Base-by-base conservation (phyloP, 2,888 invertebrate genomes). In the Leucophora obtusa region DNA sequence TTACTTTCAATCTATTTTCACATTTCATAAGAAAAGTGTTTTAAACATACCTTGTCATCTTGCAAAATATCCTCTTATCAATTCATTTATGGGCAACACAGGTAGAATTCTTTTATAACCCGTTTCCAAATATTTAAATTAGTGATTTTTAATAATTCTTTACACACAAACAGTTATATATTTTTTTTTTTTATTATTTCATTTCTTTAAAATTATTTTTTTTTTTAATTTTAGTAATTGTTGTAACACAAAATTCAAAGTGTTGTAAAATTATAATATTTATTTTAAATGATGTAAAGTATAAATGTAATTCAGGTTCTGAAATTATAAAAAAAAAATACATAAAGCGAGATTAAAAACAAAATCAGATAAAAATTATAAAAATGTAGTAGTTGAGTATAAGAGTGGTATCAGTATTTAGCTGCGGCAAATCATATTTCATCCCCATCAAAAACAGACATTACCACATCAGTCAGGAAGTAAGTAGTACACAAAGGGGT, bases 211-310 rank as follows among this genome's bases (percentile, higher is more conserved):
- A n/a, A n/a, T 21, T 21, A 4, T 21, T 21, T 21, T 3, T 21
- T n/a, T 60, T 24, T 69, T 51, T 65, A 62, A 58, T 50, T 38
- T 65, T 65, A n/a, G 3, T 56, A 71, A 33, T 62, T 56, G 54
- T 72, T 79, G 65, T 79, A 70, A 74, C 79, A 69, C 50, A 71
- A 79, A 74, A 62, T 68, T 68, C 66, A 75, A 79, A 24, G 66
- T 58, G 15, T 62, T 24, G 8, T 50, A 24, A 5, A 15, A 15
- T 38, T 15, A 38, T 43, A 63, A 51, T 33, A 53, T 59, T 69
- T 69, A 8, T 59, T 17, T 58, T 11, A 74, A 71, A 35, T 43
- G 43, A 24, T 68, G 51, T 63, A 68, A 75, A 68, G 62, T 62
- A 28, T 6, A 28, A 28, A 28, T 50, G 7, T 47, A 47, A 66